Evolutionary conservation across 2,113 vertebrate species (phyloP), one percentile per base, ranked within the genome.

Genomic region (Tamias sibiricus): DNA sequence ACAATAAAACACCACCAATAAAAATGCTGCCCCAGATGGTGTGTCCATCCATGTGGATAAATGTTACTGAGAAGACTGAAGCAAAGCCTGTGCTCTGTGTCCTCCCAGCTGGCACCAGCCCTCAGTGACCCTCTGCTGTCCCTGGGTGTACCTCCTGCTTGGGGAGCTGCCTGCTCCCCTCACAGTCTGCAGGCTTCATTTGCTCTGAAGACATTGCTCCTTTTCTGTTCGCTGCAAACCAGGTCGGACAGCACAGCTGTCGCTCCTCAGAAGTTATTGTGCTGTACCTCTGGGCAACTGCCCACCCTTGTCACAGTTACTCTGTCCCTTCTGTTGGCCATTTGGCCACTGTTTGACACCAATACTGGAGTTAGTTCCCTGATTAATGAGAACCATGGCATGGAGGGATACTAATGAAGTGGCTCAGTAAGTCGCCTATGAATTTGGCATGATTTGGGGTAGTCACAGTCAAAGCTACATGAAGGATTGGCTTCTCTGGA

Each of bases 21-120:
- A 90, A 87, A 86, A 91, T 80, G 35, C 64, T 74, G 4, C 81
- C 80, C 68, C 97, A 96, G 97, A 97, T 97, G 96, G 97, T 40
- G 8, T 90, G 84, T 59, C 87, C 90, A 84, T 84, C 76, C 95
- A 81, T 95, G 97, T 95, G 96, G 32, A 87, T 49, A 90, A 87
- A 71, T 44, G 83, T 47, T 24, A 20, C 52, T 74, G 91, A 92
- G 92, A 94, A 95, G 91, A 76, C 37, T 8, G 57, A 59, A 83
- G 49, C 30, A 13, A 0, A 40, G 22, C 30, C 74, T 40, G 62
- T 0, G 28, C 40, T 83, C 77, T 16, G 66, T 5, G 57, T 85
- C 52, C 32, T 54, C 54, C 84, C 72, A 49, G 8, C 90, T 76
- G 84, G 93, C 1, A 2, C 75, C 69, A 49, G 83, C 79, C 80